Base-by-base conservation (phyloP, 2,113 vertebrate species). In the Oryzias curvinotus region DNA sequence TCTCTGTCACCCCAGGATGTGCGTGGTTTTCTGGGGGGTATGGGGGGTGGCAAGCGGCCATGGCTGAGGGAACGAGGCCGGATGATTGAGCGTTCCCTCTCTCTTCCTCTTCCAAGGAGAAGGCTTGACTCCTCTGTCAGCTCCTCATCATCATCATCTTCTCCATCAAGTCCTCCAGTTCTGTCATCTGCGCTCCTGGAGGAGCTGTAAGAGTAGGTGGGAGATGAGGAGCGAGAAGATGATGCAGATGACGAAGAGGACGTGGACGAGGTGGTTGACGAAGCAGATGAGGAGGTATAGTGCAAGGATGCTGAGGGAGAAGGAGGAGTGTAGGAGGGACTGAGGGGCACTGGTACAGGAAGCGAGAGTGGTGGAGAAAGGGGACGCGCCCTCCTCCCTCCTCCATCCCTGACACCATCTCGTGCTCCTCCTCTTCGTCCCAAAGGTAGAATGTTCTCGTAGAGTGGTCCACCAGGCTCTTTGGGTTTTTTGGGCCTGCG, bases 21-120 rank as follows among this genome's bases (percentile, higher is more conserved):
- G 44, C 90, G 88, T 18, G 92, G 92, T 81, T 92, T 93, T 54
- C 95, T 85, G 65, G 93, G 92, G 69, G 93, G 86, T 83, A 94
- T 74, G 51, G 91, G 91, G 21, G 93, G 89, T 44, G 92, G 90
- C 66, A 84, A 86, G 65, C 90, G 91, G 57, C 89, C 89, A 3
- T 92, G 93, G 63, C 92, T 92, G 53, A 91, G 62, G 53, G 90
- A 94, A 74, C 47, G 93, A 57, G 86, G 93, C 58, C 82, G 80
- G 49, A 92, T 68, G 80, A 83, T 57, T 56, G 86, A 86, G 47
- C 90, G 91, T 23, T 92, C 87, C 54, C 91, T 77, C 13, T 91
- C 91, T 56, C 89, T 75, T 47, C 86, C 84, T 60, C 89, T 85
- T 19, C 90, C 92, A 28, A 92, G 86, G 49, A 93, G 89, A 52